phyloP scores from a whole-genome alignment of 30 jellyfish, hydroid and myxozoan genomes.

The Aurelia aurita region DNA sequence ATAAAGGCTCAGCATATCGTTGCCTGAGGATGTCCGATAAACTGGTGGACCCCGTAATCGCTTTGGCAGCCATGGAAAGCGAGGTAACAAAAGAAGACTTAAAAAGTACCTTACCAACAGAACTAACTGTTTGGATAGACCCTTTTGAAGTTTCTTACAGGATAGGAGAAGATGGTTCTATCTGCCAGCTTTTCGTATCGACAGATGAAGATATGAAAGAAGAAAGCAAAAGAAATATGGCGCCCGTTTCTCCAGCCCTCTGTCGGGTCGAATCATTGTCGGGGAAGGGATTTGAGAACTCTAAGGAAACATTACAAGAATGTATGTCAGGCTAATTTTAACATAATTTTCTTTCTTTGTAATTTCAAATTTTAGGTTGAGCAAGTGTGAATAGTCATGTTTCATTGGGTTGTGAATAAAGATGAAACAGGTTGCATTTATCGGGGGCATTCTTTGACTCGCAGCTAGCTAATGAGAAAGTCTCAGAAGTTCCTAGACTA shows the following conservation, averaged over 20 bases:
- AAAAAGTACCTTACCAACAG: constrained; percentile 81
- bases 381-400: constrained; percentile 58
- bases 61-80: constrained; percentile 85
- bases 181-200: constrained; percentile 75
- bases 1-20: constrained; percentile 94
- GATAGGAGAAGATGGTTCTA: constrained; percentile 99
- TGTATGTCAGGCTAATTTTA: constrained; percentile 44
- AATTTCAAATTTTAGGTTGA: constrained; percentile 42
- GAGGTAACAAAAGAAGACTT: constrained; percentile 82
- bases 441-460: too few species aligned
- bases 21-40: constrained; percentile 84
- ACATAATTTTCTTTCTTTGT: constrained; percentile 22
- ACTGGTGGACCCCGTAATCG: constrained; percentile 87
- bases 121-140: constrained; percentile 96
- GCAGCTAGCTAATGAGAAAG: too few species aligned
- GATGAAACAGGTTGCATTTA: not conserved
- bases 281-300: constrained; percentile 32
- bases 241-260: constrained; percentile 48
- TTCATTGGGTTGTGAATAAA: constrained; percentile 65
- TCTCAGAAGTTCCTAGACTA: too few species aligned
- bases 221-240: constrained; percentile 59
- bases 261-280: constrained; percentile 72
- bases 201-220: constrained; percentile 31
- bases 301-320: constrained; percentile 54
- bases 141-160: constrained; percentile 96